Conservation (phyloP, 2,113 vertebrate species). For the Jacana jacana region DNA sequence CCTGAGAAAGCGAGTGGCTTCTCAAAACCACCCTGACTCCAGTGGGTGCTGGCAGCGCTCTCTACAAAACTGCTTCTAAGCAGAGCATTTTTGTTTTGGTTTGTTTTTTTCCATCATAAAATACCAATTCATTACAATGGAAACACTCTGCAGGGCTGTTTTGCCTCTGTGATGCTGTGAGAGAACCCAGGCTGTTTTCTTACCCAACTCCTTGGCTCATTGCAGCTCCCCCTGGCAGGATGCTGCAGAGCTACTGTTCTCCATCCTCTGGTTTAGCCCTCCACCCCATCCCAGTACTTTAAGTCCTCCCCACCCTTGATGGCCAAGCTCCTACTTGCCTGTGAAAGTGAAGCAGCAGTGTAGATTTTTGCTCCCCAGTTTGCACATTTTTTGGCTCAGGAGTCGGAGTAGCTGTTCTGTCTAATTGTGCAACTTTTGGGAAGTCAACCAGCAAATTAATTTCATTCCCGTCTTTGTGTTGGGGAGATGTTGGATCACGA, state of each 20-base stretch:
- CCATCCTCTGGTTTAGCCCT: neutral
- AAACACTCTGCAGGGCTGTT: constrained; percentile 6
- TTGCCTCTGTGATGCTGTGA: neutral
- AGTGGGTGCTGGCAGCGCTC: neutral
- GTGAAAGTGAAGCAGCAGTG: neutral
- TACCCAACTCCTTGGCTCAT: constrained; percentile 20
- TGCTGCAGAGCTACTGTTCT: neutral
- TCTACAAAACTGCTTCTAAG: neutral
- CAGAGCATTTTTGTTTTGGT: neutral
- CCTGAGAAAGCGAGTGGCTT: neutral
- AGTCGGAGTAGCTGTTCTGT: neutral
- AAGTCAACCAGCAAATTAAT: neutral
- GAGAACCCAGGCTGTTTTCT: constrained; percentile 27
- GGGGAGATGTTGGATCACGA: neutral
- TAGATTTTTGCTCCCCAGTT: neutral
- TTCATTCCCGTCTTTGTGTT: neutral
- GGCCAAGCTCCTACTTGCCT: neutral
- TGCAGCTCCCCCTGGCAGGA: neutral
- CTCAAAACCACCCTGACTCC: neutral
- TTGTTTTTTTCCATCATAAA: neutral
- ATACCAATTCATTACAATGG: constrained; percentile 19
- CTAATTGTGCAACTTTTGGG: neutral
- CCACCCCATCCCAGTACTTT: accelerated
- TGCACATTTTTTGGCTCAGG: neutral
- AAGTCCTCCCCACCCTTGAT: accelerated